These are phyloP conservation scores for Ophiodon elongatus DNA, from an alignment of 2,113 vertebrate genomes.

Conservation along the genomic window DNA sequence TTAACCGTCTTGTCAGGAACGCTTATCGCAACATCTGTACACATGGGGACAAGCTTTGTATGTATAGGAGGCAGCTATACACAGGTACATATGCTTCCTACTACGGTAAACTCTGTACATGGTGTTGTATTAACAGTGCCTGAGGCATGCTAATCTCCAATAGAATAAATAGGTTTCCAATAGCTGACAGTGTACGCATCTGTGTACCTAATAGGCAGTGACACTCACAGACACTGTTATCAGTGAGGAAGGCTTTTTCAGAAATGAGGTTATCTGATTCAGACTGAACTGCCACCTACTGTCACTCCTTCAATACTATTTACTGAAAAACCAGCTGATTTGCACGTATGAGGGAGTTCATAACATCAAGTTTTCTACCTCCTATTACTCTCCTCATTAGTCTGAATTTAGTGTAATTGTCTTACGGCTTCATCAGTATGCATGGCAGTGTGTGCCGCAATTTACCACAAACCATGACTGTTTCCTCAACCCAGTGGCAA, in stretches of 20 bases:
- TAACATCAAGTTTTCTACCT: conserved; percentile 34
- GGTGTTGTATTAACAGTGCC: conserved; percentile 32
- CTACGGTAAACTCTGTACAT: conserved; percentile 32
- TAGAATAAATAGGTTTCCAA: conserved; percentile 35
- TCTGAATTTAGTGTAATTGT: conserved; percentile 65
- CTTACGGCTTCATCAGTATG: conserved; percentile 67
- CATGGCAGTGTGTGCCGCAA: conserved; percentile 39
- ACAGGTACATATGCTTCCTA: conserved; percentile 41
- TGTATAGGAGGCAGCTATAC: conserved; percentile 59
- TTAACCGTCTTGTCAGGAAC: conserved; percentile 83
- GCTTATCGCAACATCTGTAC: conserved; percentile 83
- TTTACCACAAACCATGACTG: conserved; percentile 68
- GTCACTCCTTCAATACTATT: conserved; percentile 17
- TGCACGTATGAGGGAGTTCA: conserved; percentile 31
- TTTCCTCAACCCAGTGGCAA: conserved; percentile 69
- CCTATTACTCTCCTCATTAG: conserved; percentile 61
- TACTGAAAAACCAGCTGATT: conserved; percentile 35
- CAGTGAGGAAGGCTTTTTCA: background rate
- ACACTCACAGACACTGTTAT: conserved; percentile 7
- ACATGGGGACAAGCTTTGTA: conserved; percentile 66
- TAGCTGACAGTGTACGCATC: conserved; percentile 16
- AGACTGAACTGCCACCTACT: background rate
- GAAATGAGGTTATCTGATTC: conserved; percentile 36
- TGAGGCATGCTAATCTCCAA: conserved; percentile 23
- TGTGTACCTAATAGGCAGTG: conserved; percentile 16